Percentiles rank a stretch among this genome's conserved stretches.
Evolutionary conservation across 2,113 vertebrate species (phyloP).

Genomic region (Acrocephalus arundinaceus): DNA sequence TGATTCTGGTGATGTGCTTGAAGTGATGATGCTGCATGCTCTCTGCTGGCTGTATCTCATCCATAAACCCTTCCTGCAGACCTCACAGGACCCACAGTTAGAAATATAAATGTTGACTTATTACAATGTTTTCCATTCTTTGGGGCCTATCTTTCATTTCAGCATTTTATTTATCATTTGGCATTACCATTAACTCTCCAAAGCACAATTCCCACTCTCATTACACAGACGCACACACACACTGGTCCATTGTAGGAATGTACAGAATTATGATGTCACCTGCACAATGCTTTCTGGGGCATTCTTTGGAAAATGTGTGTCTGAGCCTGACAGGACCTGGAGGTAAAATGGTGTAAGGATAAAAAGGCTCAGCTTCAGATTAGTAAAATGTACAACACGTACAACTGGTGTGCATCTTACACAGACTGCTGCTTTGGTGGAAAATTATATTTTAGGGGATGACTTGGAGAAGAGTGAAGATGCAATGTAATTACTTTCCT

Average conservation of each 20-base stretch:
- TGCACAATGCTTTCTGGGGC: neutral
- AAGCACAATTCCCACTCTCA: neutral
- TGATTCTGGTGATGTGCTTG: neutral
- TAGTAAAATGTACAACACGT: neutral
- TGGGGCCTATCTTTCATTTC: neutral
- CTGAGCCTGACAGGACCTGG: neutral
- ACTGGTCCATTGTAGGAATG: neutral
- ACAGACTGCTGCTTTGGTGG: neutral
- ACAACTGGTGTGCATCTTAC: neutral
- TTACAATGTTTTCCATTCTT: neutral
- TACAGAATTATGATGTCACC: neutral
- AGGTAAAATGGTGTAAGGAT: neutral
- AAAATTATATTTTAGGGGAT: neutral
- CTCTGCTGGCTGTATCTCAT: neutral
- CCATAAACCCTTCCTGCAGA: neutral
- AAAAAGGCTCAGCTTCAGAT: neutral
- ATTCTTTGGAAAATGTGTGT: neutral
- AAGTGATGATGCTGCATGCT: neutral
- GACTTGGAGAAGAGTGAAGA: neutral
- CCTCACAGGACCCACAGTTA: neutral
- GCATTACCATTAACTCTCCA: neutral
- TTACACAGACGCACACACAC: neutral
- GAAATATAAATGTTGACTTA: neutral
- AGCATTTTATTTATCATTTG: constrained; percentile 25
- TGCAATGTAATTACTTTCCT: neutral